phyloP scores from a whole-genome alignment of 1,140 invertebrate species.

The Drosophila pseudoobscura region DNA sequence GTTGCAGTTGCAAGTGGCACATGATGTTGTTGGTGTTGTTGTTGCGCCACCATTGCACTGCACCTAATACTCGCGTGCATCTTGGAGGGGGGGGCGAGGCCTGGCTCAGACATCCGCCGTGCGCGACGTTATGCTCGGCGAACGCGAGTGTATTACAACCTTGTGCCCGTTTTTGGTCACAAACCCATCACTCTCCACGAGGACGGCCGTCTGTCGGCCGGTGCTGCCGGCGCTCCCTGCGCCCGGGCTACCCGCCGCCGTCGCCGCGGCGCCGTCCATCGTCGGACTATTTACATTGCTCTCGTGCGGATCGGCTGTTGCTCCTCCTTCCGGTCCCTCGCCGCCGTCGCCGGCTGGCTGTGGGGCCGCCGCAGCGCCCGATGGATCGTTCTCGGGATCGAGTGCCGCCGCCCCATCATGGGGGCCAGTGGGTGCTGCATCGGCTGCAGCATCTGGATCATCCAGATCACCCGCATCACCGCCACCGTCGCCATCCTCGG shows the following conservation, averaged over 20 bases:
- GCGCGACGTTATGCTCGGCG: slow-evolving; percentile 90
- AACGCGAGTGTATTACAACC: slow-evolving; percentile 94
- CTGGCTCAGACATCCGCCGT: slow-evolving; percentile 91
- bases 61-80: slow-evolving; percentile 82
- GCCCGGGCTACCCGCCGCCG: slow-evolving; percentile 65
- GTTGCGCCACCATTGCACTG: slow-evolving; percentile 35
- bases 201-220: slow-evolving; percentile 89
- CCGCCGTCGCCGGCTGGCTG: slow-evolving; percentile 69
- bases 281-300: slow-evolving; percentile 74
- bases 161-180: slow-evolving; percentile 93
- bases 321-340: slow-evolving; percentile 62
- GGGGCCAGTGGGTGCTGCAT: slow-evolving; percentile 15
- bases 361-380: background rate
- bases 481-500: slow-evolving; percentile 55
- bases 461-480: slow-evolving; percentile 19
- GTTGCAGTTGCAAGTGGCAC: slow-evolving; percentile 34
- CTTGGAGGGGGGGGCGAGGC: slow-evolving; percentile 86
- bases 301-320: slow-evolving; percentile 23
- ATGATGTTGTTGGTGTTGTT: slow-evolving; percentile 53
- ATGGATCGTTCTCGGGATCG: slow-evolving; percentile 15
- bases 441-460: slow-evolving; percentile 9
- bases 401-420: slow-evolving; percentile 13
- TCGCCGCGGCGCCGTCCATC: slow-evolving; percentile 26
- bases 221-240: slow-evolving; percentile 65
- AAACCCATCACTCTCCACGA: slow-evolving; percentile 92